Conservation (phyloP, 2,113 vertebrate genomes). For the Oryzias celebensis region DNA sequence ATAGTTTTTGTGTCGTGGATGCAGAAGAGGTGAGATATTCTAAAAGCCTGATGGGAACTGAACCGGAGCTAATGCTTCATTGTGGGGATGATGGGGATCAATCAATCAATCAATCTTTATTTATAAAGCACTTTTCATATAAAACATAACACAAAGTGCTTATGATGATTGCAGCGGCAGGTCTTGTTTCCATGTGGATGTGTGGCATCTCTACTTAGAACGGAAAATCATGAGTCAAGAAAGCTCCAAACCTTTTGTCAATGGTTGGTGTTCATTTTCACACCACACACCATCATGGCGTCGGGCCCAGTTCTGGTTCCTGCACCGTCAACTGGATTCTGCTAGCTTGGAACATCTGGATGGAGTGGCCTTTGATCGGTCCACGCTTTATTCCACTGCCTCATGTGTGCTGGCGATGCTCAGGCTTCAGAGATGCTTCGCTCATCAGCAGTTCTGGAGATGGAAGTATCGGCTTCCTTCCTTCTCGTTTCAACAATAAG, state of each 20-base stretch:
- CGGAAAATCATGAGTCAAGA: not conserved
- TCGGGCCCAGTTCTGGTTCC: slow-evolving; percentile 2
- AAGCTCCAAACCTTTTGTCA: not conserved
- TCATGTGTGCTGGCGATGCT: slow-evolving; percentile 6
- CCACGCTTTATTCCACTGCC: slow-evolving; percentile 35
- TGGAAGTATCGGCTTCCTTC: not conserved
- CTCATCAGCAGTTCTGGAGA: slow-evolving; percentile 6
- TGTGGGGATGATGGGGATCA: too few relatives aligned
- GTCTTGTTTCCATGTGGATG: not conserved
- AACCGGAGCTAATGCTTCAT: too few relatives aligned
- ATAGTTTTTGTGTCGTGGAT: too few relatives aligned
- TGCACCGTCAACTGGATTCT: slow-evolving; percentile 7
- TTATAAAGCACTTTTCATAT: too few relatives aligned
- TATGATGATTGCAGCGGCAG: not conserved
- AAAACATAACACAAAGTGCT: not conserved
- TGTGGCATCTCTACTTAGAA: not conserved
- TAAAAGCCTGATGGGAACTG: too few relatives aligned
- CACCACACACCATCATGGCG: slow-evolving; percentile 3
- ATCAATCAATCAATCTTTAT: too few relatives aligned
- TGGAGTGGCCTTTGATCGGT: slow-evolving; percentile 48
- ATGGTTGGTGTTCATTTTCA: slow-evolving; percentile 18
- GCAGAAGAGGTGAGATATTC: too few relatives aligned
- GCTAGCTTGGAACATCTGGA: slow-evolving; percentile 53
- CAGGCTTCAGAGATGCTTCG: slow-evolving; percentile 11
- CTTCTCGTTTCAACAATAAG: not conserved